Base-by-base conservation (phyloP, 2,888 invertebrate genomes). In the Frankliniella fusca region DNA sequence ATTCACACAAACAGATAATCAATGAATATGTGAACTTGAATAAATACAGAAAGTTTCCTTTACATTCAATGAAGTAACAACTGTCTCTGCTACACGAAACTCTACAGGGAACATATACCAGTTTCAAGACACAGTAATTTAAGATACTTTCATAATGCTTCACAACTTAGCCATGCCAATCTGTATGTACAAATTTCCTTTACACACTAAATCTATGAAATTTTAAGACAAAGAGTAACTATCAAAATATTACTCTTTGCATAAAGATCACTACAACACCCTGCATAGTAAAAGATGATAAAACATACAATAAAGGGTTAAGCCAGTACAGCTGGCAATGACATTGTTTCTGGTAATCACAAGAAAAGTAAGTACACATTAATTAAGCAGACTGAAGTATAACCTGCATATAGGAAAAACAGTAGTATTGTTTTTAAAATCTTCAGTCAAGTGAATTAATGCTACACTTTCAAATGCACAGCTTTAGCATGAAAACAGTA, bases 311-410 rank as follows among this genome's bases (percentile, higher is more conserved):
- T 38, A 38, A 38, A 38, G 38, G 38, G 38, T 38, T 38, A 3
- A 38, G 38, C 38, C 38, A 38, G 38, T 38, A 38, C 38, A 38
- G 38, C 38, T 38, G 38, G 5, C 38, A 38, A 38, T 38, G 38
- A 38, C 38, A 38, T 38, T 38, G 3, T 38, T 38, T 38, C 2
- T 38, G 38, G 38, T 38, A 38, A 38, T 38, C 38, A 38, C 38
- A 76, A 76, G 70, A 76, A 76, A 76, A 27, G 70, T 76, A 27
- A 27, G 70, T 76, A 27, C 27, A 76, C 27, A 27, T 76, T 76
- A 76, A 76, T 76, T 76, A 76, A 76, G 70, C 70, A 76, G 23
- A 76, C 70, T 27, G 70, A n/a, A 70, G 27, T 76, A 76, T 9
- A 76, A 76, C 54, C 54, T 15, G 18, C 38, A 61, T 61, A 61